Base-by-base conservation (phyloP, 2,888 invertebrate genomes). In the Ctenicera cuprea region DNA sequence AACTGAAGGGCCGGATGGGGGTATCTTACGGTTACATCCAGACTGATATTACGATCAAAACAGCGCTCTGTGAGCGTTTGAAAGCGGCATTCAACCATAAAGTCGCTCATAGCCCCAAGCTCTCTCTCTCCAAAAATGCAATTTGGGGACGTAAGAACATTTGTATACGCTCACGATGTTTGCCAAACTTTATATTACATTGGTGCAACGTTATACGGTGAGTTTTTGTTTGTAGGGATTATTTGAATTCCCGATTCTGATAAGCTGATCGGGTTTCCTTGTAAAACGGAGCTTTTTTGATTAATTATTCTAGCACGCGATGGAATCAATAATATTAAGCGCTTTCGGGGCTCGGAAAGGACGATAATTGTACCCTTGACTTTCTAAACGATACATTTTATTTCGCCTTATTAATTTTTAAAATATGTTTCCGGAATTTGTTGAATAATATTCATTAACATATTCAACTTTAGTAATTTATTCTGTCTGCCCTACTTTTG, bases 21-120 rank as follows among this genome's bases (percentile, higher is more conserved):
- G 48, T 45, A 57, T 64, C 57, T 69, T 65, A 65, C 48, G 68
- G 69, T 70, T 69, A 64, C 57, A 62, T 71, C 70, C 54, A 66
- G 66, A 57, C 70, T 71, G 67, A 81, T 80, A 81, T 79, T 80
- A 78, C 80, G 80, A 81, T 81, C 80, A 79, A 79, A 80, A 80
- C 78, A 79, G 69, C 68, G 69, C 68, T 67, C 66, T 54, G 48
- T 67, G 77, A 74, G 77, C 78, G 79, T 78, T 79, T 80, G 78
- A 78, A 80, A 80, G 79, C 80, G 78, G 77, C 73, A 79, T 79
- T 79, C 79, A 79, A 78, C 78, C 80, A 78, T 81, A 81, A 81
- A 81, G 80, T 78, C 78, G 78, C 80, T 81, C 80, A 77, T 81
- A 79, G 80, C 80, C 79, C 72, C 71, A 70, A 79, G 80, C 79